phyloP scores from a whole-genome alignment of 2,797 vertebrate genomes.

The Vipera latastei region DNA sequence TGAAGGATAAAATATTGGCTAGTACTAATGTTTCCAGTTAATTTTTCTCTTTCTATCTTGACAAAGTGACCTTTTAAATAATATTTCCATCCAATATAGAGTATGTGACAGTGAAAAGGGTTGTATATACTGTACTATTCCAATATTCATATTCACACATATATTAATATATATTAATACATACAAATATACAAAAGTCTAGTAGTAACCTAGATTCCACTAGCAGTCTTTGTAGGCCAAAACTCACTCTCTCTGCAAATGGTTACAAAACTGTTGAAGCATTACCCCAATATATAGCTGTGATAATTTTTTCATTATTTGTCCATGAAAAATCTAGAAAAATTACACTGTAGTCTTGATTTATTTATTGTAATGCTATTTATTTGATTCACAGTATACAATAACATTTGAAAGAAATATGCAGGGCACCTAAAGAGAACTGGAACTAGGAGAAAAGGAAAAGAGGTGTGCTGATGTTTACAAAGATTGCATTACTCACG shows the following conservation, averaged over 20 bases:
- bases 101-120: background rate
- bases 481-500: slow-evolving; percentile 78
- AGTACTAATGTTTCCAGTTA: background rate
- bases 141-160: background rate
- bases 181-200: background rate
- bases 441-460: background rate
- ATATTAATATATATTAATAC: background rate
- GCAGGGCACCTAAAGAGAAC: slow-evolving; percentile 42
- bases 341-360: background rate
- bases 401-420: background rate
- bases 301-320: background rate
- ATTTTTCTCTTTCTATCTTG: background rate
- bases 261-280: background rate
- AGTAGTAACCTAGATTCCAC: background rate
- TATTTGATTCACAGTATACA: background rate
- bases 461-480: background rate
- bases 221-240: background rate
- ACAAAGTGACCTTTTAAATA: background rate
- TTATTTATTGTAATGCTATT: background rate
- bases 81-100: background rate
- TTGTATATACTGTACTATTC: background rate
- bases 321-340: background rate
- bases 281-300: background rate
- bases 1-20: background rate
- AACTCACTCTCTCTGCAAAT: background rate